Base-by-base conservation (phyloP, 2,113 vertebrate genomes). In the Podarcis muralis region DNA sequence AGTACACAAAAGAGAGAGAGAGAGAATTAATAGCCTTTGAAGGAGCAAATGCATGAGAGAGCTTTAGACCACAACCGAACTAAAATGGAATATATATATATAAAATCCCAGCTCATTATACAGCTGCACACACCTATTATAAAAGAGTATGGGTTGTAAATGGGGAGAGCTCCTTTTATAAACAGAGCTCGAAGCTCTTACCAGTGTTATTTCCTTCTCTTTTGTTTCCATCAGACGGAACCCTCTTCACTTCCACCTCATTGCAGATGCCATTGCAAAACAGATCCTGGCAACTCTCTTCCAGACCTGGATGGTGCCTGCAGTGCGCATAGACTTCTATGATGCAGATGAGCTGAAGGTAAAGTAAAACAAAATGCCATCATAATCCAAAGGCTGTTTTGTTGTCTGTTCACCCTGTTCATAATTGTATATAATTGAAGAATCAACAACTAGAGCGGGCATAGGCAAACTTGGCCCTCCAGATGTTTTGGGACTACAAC, bases 321-420 rank as follows among this genome's bases (percentile, higher is more conserved):
- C 99, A 0, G 98, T 99, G 91, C 98, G 95, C 2, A 98, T 99
- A 27, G 97, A 99, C 97, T 99, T 99, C 96, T 99, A 99, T 69
- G 98, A 99, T 4, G 99, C 98, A 0, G 99, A 99, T 53, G 99
- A 99, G 94, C 97, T 99, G 71, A 99, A 99, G 98, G 99, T 99
- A 96, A 92, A 72, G 25, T 78, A 11, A 74, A 22, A 65, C 59
- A 85, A 83, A 68, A 40, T 3, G 35, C 30, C 27, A n/a, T 89
- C 48, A 9, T 62, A 59, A 68, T 20, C 25, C 86, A 66, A 59
- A 72, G 32, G 35, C n/a, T 90, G 77, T 16, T 90, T 53, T 6
- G 75, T 90, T 72, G 13, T 48, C 66, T 1, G 13, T 59, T 83
- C 57, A 40, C 6, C 43, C 37, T 87, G 89, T 84, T 35, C 48